Base-by-base conservation (phyloP, 2,888 invertebrate species). In the Beris morrisii region DNA sequence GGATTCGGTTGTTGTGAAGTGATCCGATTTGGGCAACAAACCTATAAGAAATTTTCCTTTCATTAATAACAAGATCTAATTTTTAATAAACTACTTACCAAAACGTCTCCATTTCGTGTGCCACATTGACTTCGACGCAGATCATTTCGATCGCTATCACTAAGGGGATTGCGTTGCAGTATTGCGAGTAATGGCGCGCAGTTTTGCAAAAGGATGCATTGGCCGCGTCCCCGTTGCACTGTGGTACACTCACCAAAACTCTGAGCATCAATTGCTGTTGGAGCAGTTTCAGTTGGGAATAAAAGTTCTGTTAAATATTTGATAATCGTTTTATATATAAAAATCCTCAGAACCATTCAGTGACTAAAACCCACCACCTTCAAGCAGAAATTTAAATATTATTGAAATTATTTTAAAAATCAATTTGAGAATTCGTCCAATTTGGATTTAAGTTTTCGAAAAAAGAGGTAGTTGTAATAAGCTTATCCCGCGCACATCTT, bases 61-160 rank as follows among this genome's bases (percentile, higher is more conserved):
- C 28, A 52, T 15, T 28, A 28, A 44, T 2, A n/a, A 44, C n/a
- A 44, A 44, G n/a, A 38, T 59, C 15, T 12, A n/a, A 48, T 12
- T 13, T 7, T 6, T 6, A 7, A 30, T 4, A 7, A 44, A 7
- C 22, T 12, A 38, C 61, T 43, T 48, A 69, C 65, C 57, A 55
- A 28, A 5, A 56, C 56, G 13, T 46, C 52, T 22, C 50, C 43
- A 5, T n/a, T 30, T 4, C 31, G 31, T 12, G 28, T 38, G 1
- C 65, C 65, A 28, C 65, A 65, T 30, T 65, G 65, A 50, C 65
- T 65, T 38, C 46, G 12, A 12, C 28, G 48, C 22, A 65, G 43
- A 43, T 45, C 48, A 13, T 44, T 12, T 50, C 50, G 46, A 43
- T 56, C 57, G 4, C 22, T n/a, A 15, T 13, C n/a, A 7, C 43